These are phyloP conservation scores for Copsychus sechellarum DNA, from an alignment of 2,113 vertebrate genomes.

Conservation along the genomic window DNA sequence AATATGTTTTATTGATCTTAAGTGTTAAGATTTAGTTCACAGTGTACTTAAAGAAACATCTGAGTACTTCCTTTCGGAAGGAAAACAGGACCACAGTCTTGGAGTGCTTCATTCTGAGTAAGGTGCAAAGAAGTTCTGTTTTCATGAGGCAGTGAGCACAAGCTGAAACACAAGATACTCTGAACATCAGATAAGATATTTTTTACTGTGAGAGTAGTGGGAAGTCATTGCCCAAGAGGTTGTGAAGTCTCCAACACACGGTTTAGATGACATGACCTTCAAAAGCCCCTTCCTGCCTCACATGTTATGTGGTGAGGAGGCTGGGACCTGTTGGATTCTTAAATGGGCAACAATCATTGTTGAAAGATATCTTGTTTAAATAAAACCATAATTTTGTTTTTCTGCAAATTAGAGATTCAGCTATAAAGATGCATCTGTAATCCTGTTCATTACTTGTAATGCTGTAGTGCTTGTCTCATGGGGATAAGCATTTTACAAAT, in stretches of 20 bases:
- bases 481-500: background rate
- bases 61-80: background rate
- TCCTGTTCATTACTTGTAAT: background rate
- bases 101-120: background rate
- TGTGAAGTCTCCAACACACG: background rate
- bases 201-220: background rate
- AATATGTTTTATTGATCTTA: background rate
- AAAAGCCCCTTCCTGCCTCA: background rate
- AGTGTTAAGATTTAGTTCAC: background rate
- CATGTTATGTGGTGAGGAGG: background rate
- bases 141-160: background rate
- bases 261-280: background rate
- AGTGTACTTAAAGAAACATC: background rate
- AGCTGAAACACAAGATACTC: background rate
- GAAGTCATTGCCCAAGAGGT: background rate
- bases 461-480: rapidly evolving
- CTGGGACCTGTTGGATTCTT: background rate
- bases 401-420: background rate
- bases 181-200: background rate
- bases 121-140: background rate
- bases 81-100: background rate
- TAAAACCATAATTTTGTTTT: background rate
- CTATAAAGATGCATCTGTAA: background rate
- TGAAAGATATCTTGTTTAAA: background rate
- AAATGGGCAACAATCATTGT: background rate